Evolutionary conservation across 92 coral and sea anemone species (phyloP).

Genomic region (Parazoanthus darwini): DNA sequence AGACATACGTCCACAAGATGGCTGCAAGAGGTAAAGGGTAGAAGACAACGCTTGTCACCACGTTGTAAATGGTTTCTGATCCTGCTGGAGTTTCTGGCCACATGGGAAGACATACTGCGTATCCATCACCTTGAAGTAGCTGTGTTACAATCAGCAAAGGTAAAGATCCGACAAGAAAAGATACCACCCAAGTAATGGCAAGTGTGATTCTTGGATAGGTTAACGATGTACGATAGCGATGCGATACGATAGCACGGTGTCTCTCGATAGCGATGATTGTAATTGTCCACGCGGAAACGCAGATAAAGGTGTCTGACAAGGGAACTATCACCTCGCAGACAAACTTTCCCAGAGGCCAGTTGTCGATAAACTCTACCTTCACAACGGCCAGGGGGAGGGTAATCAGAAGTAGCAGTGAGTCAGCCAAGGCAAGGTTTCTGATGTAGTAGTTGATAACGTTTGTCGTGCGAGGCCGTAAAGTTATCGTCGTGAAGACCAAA

Average conservation of each 20-base stretch:
- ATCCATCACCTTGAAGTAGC: background rate
- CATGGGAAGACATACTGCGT: background rate
- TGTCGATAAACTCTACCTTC: background rate
- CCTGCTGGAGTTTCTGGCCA: background rate
- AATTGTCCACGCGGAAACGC: slow-evolving; percentile 17
- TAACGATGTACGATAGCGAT: background rate
- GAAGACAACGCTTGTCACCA: background rate
- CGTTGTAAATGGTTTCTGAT: background rate
- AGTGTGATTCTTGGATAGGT: background rate
- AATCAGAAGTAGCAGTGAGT: background rate
- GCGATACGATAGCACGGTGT: background rate
- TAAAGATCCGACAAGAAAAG: background rate
- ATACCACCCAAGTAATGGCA: background rate
- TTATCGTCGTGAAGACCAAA: background rate
- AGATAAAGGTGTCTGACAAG: background rate
- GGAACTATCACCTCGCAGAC: background rate
- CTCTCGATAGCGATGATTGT: background rate
- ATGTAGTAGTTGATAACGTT: slow-evolving; percentile 1
- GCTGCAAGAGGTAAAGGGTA: background rate
- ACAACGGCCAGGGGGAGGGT: background rate
- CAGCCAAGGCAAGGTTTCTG: slow-evolving; percentile 17
- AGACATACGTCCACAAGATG: slow-evolving; percentile 7
- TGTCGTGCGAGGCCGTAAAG: background rate
- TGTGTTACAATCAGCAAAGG: background rate
- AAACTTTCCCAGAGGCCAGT: background rate